A percentile compares a stretch with the other conserved stretches of the same genome.
These are phyloP conservation scores for Cryptocheilus praepositus DNA, from an alignment of 2,888 invertebrate species.

Conservation along the genomic window DNA sequence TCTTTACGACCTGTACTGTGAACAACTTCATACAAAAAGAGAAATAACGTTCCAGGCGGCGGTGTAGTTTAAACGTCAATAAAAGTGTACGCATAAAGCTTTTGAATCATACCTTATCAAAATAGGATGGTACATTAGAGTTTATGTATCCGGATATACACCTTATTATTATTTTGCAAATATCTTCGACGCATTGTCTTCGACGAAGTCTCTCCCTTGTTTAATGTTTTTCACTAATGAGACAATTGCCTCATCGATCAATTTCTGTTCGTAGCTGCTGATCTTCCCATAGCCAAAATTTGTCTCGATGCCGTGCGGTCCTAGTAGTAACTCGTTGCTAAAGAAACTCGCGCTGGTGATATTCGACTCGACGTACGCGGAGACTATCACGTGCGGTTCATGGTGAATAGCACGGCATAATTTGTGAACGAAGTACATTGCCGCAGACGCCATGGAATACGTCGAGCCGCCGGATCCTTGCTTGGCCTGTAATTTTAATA, in stretches of 20 bases:
- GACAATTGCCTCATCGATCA: constrained; percentile 27
- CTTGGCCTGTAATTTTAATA: constrained; percentile 20
- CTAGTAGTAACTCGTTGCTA: constrained; percentile 28
- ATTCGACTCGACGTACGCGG: constrained; percentile 34
- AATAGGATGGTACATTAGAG: too few species aligned
- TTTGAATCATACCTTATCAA: too few species aligned
- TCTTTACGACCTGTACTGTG: too few species aligned
- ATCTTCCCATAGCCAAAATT: constrained; percentile 30
- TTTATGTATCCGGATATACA: too few species aligned
- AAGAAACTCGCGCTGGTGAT: constrained; percentile 29
- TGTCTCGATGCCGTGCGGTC: constrained; percentile 21
- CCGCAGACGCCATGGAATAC: constrained; percentile 36
- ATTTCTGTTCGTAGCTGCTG: constrained; percentile 17
- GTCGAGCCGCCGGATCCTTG: constrained; percentile 29
- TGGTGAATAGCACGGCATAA: constrained; percentile 33
- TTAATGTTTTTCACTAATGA: constrained; percentile 8
- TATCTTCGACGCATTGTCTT: not conserved
- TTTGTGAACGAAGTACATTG: constrained; percentile 30
- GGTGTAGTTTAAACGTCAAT: too few species aligned
- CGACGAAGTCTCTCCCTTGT: not conserved
- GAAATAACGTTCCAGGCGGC: too few species aligned
- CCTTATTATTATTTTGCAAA: not conserved
- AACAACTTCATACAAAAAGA: too few species aligned
- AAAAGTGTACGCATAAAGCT: too few species aligned
- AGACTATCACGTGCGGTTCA: constrained; percentile 32